Evolutionary conservation across 1,140 invertebrate genomes (phyloP), one percentile per base, ranked within the genome.

Genomic region (Zaprionus gabonicus): DNA sequence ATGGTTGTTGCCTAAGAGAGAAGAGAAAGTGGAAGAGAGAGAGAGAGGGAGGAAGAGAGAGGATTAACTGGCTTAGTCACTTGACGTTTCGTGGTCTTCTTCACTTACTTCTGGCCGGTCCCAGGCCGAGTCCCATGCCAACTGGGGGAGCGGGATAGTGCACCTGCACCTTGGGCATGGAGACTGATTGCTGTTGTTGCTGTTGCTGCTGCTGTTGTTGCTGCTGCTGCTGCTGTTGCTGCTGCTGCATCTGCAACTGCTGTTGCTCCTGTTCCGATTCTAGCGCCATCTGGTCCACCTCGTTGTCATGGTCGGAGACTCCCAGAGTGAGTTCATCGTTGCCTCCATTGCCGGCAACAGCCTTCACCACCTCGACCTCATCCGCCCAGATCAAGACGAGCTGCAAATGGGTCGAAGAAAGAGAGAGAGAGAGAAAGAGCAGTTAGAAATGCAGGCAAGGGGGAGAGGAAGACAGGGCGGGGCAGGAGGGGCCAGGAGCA

Each of bases 331-430:
- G 70, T 63, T 93, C 92, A 44, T 93, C 92, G 13, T 92, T 91
- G 25, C 68, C 76, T 23, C 13, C 34, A 4, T 67, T 68, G 41
- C 88, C 92, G 12, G 94, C 90, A 41, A 95, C 93, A 7, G 95
- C 94, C 90, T 95, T 95, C 3, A 95, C 94, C 6, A 95, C 95
- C 74, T 95, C 95, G 4, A 95, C 94, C 74, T 95, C 95, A 86
- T 95, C 95, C n/a, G 81, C 81, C 36, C 67, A 77, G 64, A 85
- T 71, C 49, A 74, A 62, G 46, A 66, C 70, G 58, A 80, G 72
- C 85, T 90, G 86, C 34, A 68, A 65, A 71, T 78, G 77, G 74
- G 62, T 80, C 82, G 31, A 36, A 27, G 7, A 28, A 27, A 49
- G 51, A 41, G 28, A 62, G 17, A 41, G 15, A 41, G 41, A 46